These are phyloP conservation scores for Mustela lutreola DNA, from an alignment of 2,113 vertebrate genomes.

Conservation along the genomic window DNA sequence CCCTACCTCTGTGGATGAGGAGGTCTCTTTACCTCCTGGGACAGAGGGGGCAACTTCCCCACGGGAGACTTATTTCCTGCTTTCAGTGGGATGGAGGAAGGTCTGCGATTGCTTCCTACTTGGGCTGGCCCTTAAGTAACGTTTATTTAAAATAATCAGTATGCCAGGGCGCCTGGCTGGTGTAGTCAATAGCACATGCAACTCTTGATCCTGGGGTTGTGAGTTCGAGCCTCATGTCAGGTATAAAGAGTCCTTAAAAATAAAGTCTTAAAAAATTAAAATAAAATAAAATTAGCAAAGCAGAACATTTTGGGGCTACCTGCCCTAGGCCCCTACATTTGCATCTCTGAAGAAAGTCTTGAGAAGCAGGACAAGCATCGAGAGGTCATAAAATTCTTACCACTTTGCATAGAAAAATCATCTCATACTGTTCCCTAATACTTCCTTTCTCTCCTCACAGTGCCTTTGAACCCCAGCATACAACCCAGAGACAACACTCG, in stretches of 20 bases:
- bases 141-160: not conserved
- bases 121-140: not conserved
- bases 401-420: not conserved
- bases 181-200: no score
- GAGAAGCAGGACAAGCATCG: slow-evolving; percentile 62
- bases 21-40: not conserved
- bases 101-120: not conserved
- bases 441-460: not conserved
- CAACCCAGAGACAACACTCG: not conserved
- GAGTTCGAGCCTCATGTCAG: not conserved
- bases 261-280: not conserved
- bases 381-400: slow-evolving; percentile 58
- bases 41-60: not conserved
- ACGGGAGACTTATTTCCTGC: not conserved
- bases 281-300: not conserved
- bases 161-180: not conserved
- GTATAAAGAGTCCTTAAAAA: not conserved
- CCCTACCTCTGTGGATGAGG: not conserved
- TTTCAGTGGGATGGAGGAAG: not conserved
- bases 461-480: not conserved
- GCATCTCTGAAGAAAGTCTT: slow-evolving; percentile 66
- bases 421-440: not conserved
- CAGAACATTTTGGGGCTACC: not conserved
- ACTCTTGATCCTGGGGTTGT: not conserved
- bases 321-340: not conserved